Evolutionary conservation across 1,140 invertebrate species (phyloP).

Genomic region (Drosophila rhopaloa): DNA sequence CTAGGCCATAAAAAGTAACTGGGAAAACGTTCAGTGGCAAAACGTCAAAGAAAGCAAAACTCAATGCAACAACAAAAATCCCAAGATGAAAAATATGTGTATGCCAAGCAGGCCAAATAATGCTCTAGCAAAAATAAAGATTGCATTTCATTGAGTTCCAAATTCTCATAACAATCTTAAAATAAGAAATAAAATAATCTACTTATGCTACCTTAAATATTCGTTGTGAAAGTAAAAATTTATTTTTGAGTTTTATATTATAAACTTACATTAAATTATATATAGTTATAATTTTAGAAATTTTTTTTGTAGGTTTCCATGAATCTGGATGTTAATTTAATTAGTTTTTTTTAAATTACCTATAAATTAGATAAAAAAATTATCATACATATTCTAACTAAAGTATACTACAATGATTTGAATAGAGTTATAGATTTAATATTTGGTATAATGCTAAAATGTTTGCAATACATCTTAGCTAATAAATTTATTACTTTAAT

Average conservation of each 20-base stretch:
- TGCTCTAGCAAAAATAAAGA: constrained; percentile 30
- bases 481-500: no score
- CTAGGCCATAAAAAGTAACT: constrained; percentile 73
- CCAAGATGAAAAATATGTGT: constrained; percentile 4
- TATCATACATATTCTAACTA: neutral
- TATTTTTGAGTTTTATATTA: no score
- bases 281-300: no score
- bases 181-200: no score
- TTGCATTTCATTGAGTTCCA: neutral
- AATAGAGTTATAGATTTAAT: no score
- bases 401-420: neutral
- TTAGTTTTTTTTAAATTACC: neutral
- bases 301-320: no score
- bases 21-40: constrained; percentile 52
- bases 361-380: neutral
- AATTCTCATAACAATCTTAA: no score
- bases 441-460: no score
- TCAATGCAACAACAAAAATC: constrained; percentile 41
- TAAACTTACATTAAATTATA: no score
- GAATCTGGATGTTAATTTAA: neutral
- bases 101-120: neutral
- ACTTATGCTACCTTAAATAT: no score
- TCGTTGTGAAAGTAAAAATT: no score
- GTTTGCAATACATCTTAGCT: no score
- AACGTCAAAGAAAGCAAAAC: constrained; percentile 71